Conservation (phyloP, 1,140 invertebrate species). For the Megathymus violae region DNA sequence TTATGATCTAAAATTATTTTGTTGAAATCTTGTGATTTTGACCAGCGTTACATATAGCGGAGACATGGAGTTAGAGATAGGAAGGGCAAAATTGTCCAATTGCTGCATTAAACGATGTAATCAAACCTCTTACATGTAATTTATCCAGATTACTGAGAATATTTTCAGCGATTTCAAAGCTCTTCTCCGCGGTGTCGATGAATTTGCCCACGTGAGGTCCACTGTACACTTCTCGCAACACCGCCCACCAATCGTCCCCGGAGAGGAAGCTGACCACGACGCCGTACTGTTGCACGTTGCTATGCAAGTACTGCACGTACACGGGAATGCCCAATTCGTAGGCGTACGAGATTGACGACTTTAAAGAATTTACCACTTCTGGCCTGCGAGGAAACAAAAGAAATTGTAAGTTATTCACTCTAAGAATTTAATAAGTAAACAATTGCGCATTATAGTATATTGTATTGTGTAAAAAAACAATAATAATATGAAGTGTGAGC, state of each 20-base stretch:
- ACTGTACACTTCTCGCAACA: constrained; percentile 56
- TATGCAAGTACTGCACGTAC: constrained; percentile 74
- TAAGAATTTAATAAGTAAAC: no score
- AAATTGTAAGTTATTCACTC: no score
- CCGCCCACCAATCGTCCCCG: constrained; percentile 74
- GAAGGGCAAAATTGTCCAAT: no score
- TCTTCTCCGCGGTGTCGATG: constrained; percentile 61
- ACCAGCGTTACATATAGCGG: no score
- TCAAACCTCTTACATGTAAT: constrained; percentile 67
- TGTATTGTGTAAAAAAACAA: no score
- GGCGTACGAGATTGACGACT: constrained; percentile 58
- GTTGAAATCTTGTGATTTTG: no score
- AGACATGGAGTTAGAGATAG: no score
- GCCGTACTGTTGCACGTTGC: constrained; percentile 59
- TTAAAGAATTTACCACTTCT: constrained; percentile 48
- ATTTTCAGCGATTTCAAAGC: constrained; percentile 66
- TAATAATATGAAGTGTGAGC: no score
- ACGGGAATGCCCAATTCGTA: constrained; percentile 65
- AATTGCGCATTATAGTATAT: no score
- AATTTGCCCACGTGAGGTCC: constrained; percentile 57
- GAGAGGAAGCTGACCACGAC: constrained; percentile 65
- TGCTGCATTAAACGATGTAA: background rate
- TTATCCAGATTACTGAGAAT: constrained; percentile 68
- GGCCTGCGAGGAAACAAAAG: no score
- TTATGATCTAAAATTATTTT: no score